Evolutionary conservation across 1,140 invertebrate species (phyloP).

Genomic region (Scylla paramamosain): DNA sequence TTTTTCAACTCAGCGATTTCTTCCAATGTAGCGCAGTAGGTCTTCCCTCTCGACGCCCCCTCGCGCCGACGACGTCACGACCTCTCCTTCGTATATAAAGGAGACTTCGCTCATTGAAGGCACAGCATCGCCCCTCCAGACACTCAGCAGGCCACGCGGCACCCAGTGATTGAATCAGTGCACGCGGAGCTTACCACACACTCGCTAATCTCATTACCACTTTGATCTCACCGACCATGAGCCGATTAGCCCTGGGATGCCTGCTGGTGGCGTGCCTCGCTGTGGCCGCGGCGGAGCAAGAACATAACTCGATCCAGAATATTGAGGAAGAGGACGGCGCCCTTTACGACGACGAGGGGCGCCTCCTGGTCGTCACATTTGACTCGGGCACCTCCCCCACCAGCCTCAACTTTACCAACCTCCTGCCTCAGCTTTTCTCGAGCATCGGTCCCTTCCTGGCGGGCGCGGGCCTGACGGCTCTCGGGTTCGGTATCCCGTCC

Average conservation of each 20-base stretch:
- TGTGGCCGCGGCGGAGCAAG: background rate
- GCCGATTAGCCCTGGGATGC: background rate
- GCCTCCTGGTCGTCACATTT: conserved; percentile 53
- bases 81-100: conserved; percentile 62
- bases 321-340: conserved; percentile 33
- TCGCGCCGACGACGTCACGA: conserved; percentile 67
- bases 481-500: conserved; percentile 55
- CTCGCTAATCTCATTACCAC: background rate
- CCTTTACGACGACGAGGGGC: conserved; percentile 65
- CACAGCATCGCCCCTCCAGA: conserved; percentile 35
- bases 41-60: conserved; percentile 48
- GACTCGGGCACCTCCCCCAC: background rate
- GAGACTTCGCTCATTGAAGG: conserved; percentile 57
- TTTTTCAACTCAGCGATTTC: conserved; percentile 63
- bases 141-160: background rate
- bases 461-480: conserved; percentile 49
- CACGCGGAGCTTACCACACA: background rate
- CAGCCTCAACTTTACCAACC: background rate
- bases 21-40: conserved; percentile 74
- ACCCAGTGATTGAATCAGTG: conserved; percentile 32
- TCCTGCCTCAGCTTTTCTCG: background rate
- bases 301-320: background rate
- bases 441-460: background rate
- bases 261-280: conserved; percentile 51
- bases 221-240: background rate